Conservation (phyloP, 2,888 invertebrate genomes). For the Nomada ruficornis region DNA sequence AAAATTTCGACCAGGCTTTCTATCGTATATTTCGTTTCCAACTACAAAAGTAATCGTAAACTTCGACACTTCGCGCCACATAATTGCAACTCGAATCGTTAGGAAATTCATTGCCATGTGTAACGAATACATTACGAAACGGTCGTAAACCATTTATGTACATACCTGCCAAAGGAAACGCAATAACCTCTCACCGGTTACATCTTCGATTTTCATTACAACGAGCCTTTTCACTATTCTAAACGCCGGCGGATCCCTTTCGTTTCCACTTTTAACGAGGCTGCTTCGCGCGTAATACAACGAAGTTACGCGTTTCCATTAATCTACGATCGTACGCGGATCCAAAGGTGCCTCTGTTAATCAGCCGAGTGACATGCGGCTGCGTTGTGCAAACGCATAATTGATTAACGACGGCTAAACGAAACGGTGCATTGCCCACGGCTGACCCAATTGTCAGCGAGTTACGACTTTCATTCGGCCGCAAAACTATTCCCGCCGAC, state of each 20-base stretch:
- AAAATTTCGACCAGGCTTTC: too few relatives aligned
- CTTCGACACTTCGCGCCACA: not conserved
- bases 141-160: not conserved
- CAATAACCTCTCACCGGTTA: not conserved
- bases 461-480: conserved; percentile 43
- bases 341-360: conserved; percentile 38
- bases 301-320: conserved; percentile 18
- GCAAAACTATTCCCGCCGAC: conserved; percentile 27
- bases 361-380: conserved; percentile 28
- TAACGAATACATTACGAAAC: not conserved
- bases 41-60: not conserved
- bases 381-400: conserved; percentile 52
- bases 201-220: not conserved
- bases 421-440: conserved; percentile 40
- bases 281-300: not conserved
- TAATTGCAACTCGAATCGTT: not conserved
- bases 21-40: too few relatives aligned
- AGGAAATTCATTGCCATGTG: not conserved
- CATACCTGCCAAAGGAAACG: not conserved
- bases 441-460: conserved; percentile 56
- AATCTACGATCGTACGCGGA: conserved; percentile 15
- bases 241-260: too few relatives aligned
- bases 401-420: conserved; percentile 56
- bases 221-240: not conserved
- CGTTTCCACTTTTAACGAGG: not conserved